Base-by-base conservation (phyloP, 1,140 invertebrate species). In the Drosophila repleta region DNA sequence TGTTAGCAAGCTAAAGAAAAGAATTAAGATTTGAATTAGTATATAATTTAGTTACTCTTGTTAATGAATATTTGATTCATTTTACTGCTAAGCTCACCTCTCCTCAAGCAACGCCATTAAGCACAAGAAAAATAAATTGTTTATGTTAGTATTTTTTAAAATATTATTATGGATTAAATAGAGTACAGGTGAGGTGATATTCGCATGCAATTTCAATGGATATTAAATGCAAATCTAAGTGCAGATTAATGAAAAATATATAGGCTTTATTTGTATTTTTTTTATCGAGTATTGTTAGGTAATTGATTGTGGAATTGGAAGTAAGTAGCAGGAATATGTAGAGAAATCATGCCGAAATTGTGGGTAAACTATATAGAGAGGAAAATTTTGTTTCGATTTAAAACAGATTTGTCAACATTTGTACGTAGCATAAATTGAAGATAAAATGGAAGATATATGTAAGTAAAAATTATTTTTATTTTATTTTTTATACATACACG, bases 301-400 rank as follows among this genome's bases (percentile, higher is more conserved):
- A 60, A 67, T 60, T 74, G 39, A 49, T 62, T 62, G 51, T 77
- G 62, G 46, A 85, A 46, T 43, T 60, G 51, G 43, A 74, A 69
- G 52, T 67, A 51, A 71, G 49, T 74, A 64, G 43, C 60, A 46
- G 67, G 61, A 67, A 39, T 51, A 56, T 41, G 18, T 65, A 57
- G 61, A 74, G 62, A 77, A 67, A 68, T 56, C 81, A 85, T 84
- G 81, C 76, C 76, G 26, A 70, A 77, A 69, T 61, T 49, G 63
- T 53, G 49, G 43, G 17, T 64, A 64, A 67, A 45, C 11, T 57
- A 55, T 17, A 68, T 29, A 45, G 48, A 55, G 13, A 65, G 29
- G 39, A 49, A 29, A 43, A 62, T 41, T 57, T 64, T 26, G 48
- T 55, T 53, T 64, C 10, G 41, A 65, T n/a, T 48, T 49, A 11